Conservation (phyloP, 2,888 invertebrate genomes). For the Dichetophora obliterata region DNA sequence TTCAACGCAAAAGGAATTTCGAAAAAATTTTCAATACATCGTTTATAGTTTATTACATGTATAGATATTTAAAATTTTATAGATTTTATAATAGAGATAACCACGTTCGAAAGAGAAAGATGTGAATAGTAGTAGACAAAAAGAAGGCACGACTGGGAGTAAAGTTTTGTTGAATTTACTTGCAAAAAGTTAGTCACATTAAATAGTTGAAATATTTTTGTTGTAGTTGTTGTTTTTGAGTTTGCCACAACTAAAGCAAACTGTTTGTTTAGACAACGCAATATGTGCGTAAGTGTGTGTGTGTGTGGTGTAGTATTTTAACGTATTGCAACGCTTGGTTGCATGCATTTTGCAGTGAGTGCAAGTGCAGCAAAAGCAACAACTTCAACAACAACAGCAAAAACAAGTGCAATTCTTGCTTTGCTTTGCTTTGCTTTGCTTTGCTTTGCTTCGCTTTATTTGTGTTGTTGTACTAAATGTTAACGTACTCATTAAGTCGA, state of each 20-base stretch:
- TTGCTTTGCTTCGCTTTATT: not conserved
- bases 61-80: too few relatives aligned
- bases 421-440: not conserved
- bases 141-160: not conserved
- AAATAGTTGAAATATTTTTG: not conserved
- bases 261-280: too few relatives aligned
- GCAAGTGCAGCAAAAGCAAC: not conserved
- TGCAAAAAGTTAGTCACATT: not conserved
- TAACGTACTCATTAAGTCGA: slow-evolving; percentile 33
- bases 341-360: not conserved
- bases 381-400: slow-evolving; percentile 3
- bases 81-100: too few relatives aligned
- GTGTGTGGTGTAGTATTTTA: too few relatives aligned
- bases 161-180: not conserved
- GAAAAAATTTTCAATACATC: too few relatives aligned
- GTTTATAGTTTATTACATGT: too few relatives aligned
- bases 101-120: not conserved
- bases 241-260: not conserved
- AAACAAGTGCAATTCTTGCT: slow-evolving; percentile 14
- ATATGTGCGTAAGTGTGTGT: too few relatives aligned
- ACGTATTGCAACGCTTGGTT: not conserved
- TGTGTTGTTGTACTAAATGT: slow-evolving; percentile 12
- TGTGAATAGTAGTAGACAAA: not conserved
- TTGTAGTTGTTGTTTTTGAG: not conserved
- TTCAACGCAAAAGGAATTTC: too few relatives aligned